Evolutionary conservation across 2,888 invertebrate genomes (phyloP).

Genomic region (Coremacera marginata): DNA sequence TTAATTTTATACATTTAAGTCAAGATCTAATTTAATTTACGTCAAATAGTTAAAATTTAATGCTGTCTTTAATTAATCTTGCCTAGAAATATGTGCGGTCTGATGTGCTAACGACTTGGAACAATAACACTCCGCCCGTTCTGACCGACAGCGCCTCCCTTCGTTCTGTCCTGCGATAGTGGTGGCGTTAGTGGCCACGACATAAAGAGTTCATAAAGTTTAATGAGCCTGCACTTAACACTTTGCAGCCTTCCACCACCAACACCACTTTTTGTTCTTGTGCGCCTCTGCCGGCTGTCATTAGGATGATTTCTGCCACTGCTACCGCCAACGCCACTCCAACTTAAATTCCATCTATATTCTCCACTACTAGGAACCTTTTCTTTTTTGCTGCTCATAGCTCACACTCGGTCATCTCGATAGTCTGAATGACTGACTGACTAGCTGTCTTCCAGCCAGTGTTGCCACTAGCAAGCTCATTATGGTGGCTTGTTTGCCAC

Average conservation of each 20-base stretch:
- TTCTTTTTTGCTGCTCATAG: neutral
- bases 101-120: conserved; percentile 62
- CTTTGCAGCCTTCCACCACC: conserved; percentile 58
- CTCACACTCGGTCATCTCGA: too few species aligned
- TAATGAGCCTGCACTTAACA: conserved; percentile 65
- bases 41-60: conserved; percentile 7
- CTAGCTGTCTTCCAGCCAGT: conserved; percentile 41
- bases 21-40: neutral
- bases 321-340: conserved; percentile 43
- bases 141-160: neutral
- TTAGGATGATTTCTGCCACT: conserved; percentile 58
- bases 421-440: neutral
- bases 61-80: conserved; percentile 53
- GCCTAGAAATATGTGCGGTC: conserved; percentile 62
- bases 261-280: conserved; percentile 1
- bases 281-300: conserved; percentile 53
- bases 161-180: neutral
- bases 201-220: conserved; percentile 61
- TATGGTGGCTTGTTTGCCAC: conserved; percentile 8
- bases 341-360: neutral
- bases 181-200: conserved; percentile 19
- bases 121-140: neutral
- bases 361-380: neutral
- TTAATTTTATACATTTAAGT: neutral
- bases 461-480: conserved; percentile 44